These are phyloP conservation scores for Butorides virescens DNA, from an alignment of 2,113 vertebrate genomes.

Conservation along the genomic window DNA sequence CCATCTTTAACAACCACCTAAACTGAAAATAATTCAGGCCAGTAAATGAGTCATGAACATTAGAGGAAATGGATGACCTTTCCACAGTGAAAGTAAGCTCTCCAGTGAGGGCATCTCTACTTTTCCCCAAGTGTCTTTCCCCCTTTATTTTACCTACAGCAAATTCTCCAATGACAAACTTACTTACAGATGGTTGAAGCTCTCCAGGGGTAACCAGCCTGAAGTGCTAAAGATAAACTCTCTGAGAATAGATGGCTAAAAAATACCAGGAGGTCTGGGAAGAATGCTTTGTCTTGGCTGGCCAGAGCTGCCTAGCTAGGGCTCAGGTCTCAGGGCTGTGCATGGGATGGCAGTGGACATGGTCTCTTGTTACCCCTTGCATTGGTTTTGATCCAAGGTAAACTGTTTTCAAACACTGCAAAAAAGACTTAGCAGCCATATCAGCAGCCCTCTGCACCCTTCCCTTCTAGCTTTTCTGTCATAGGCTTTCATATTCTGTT, in stretches of 20 bases:
- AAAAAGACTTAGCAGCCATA: neutral
- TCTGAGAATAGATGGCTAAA: neutral
- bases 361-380: neutral
- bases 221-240: neutral
- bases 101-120: neutral
- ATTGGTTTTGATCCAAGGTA: neutral
- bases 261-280: neutral
- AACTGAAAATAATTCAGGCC: constrained; percentile 25
- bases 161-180: neutral
- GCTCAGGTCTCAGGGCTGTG: neutral
- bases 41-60: constrained; percentile 16
- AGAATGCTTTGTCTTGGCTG: neutral
- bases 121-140: neutral
- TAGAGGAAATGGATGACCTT: constrained; percentile 8
- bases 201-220: neutral
- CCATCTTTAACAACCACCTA: neutral
- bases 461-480: neutral
- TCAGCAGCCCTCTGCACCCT: neutral
- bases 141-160: constrained; percentile 10
- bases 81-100: neutral
- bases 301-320: neutral
- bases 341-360: neutral
- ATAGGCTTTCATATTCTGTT: neutral
- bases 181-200: neutral
- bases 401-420: neutral